phyloP scores from a whole-genome alignment of 2,797 vertebrate species.

The Acropternis orthonyx region DNA sequence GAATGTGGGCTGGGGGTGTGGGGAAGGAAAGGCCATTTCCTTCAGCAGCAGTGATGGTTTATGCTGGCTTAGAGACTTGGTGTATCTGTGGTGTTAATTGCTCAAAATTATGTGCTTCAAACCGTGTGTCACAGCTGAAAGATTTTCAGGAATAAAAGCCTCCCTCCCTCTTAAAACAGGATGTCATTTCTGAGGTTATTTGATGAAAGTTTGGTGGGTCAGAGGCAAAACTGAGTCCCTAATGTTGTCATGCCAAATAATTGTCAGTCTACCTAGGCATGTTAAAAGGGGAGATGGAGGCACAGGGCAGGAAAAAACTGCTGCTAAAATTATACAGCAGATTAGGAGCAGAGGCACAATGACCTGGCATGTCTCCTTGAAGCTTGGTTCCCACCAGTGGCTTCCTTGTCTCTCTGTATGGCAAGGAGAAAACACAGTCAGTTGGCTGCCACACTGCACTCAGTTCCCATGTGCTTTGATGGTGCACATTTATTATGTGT shows the following conservation, averaged over 20 bases:
- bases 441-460: not conserved
- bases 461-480: not conserved
- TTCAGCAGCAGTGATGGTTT: slow-evolving; percentile 24
- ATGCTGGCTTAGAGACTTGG: slow-evolving; percentile 23
- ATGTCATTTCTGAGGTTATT: not conserved
- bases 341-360: not conserved
- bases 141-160: slow-evolving; percentile 16
- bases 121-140: not conserved
- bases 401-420: not conserved
- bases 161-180: not conserved
- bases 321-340: not conserved
- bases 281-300: not conserved
- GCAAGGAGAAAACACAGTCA: not conserved
- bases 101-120: slow-evolving; percentile 39
- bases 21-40: slow-evolving; percentile 49
- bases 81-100: slow-evolving; percentile 54
- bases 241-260: not conserved
- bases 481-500: not conserved
- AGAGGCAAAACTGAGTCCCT: not conserved
- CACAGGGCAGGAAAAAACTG: not conserved
- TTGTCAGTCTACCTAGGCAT: not conserved
- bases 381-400: not conserved
- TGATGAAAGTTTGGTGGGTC: not conserved
- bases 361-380: not conserved
- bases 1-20: slow-evolving; percentile 19